Percentiles rank a stretch among this genome's conserved stretches.
Evolutionary conservation across 1,140 invertebrate species (phyloP).

Genomic region (Cydia fagiglandana): DNA sequence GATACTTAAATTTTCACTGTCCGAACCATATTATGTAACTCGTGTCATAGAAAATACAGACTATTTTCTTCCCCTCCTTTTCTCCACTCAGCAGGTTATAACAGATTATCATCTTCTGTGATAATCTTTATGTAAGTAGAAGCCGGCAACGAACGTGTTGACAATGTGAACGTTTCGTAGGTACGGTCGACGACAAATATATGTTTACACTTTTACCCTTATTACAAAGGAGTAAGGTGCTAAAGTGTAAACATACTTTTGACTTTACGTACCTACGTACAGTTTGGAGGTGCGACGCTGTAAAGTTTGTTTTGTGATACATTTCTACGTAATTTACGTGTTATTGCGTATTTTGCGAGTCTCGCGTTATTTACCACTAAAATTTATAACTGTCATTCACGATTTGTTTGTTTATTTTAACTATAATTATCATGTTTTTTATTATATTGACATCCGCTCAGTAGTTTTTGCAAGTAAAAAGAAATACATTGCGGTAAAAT

Average conservation of each 20-base stretch:
- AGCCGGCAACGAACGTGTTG: not conserved
- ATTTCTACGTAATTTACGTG: constrained; percentile 22
- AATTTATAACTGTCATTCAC: not conserved
- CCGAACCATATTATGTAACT: no score
- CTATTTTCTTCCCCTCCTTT: no score
- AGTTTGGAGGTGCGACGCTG: constrained; percentile 13
- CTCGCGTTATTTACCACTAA: not conserved
- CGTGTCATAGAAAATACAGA: no score
- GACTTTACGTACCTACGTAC: no score
- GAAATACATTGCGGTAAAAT: no score
- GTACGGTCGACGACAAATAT: no score
- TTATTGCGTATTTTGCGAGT: constrained; percentile 2
- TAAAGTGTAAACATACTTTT: no score
- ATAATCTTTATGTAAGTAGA: not conserved
- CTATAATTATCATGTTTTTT: not conserved
- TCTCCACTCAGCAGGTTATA: no score
- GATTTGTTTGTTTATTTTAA: not conserved
- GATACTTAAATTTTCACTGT: no score
- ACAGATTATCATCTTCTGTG: no score
- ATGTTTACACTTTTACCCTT: no score
- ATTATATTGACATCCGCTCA: not conserved
- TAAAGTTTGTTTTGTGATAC: constrained; percentile 18
- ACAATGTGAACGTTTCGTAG: not conserved
- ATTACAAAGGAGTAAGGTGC: no score
- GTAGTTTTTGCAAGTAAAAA: not conserved